Base-by-base conservation (phyloP, 2,888 invertebrate genomes). In the Amblyjoppa proteus region DNA sequence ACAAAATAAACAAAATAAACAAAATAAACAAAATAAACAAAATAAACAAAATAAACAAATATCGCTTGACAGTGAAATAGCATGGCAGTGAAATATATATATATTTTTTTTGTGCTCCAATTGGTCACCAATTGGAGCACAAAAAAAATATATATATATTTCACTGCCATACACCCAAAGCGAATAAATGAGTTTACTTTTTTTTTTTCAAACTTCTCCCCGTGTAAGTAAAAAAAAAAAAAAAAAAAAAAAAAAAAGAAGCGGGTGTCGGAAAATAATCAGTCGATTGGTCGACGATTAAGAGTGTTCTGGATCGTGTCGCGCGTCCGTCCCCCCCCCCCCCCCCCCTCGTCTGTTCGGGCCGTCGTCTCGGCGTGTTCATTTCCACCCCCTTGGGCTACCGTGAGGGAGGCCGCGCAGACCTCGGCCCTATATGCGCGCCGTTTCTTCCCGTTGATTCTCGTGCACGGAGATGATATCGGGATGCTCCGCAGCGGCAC, bases 251-350 rank as follows among this genome's bases (percentile, higher is more conserved):
- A 38, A 13, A 51, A 51, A 45, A 34, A 70, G 77, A 77, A 28
- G 51, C 70, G 78, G 83, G 82, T 79, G 79, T 74, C 68, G 45
- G 77, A 53, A 61, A 70, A 71, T 74, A 76, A 83, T 83, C 78
- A 71, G 56, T 66, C 71, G 64, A 86, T 86, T 84, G 71, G 68
- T 56, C 25, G 71, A 73, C 76, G 84, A 86, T 82, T 49, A 84
- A 53, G 66, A 81, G 86, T 81, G 84, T 83, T 87, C 87, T 87
- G 87, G 86, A 81, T 86, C 71, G 45, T 71, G 69, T 87, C 86
- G 78, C 56, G 66, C n/a, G 51, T 0, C 76, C 69, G 71, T 49
- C 20, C 20, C 20, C 56, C 71, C 13, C 58, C 31, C 68, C 41
- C 20, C 20, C 20, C 56, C 71, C 13, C 58, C 31, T 73, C 41